phyloP scores from a whole-genome alignment of 35 echinoderm and acorn worm genomes.

The Strongylocentrotus purpuratus region DNA sequence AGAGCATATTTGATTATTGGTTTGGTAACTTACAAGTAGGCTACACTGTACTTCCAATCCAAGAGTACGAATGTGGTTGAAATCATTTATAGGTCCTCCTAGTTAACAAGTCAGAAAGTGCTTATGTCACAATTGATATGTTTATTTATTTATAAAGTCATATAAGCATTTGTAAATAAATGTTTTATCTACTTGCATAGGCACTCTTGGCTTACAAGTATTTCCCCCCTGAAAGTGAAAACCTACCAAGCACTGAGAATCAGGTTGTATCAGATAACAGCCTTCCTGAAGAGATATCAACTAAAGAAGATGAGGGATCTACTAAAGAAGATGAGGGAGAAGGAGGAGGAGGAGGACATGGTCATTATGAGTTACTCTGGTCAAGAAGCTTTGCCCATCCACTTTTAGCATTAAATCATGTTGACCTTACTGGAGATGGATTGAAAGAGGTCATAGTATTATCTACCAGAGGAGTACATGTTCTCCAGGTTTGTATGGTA shows the following conservation, averaged over 20 bases:
- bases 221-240: neutral
- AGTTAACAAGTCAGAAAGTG: neutral
- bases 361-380: slow-evolving; percentile 77
- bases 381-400: slow-evolving; percentile 92
- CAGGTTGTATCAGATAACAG: neutral
- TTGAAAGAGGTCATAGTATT: slow-evolving; percentile 83
- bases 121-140: neutral
- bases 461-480: slow-evolving; percentile 79
- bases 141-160: too few relatives aligned
- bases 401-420: slow-evolving; percentile 77
- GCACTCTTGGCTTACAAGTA: slow-evolving; percentile 40
- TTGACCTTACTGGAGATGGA: slow-evolving; percentile 94
- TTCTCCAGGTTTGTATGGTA: slow-evolving; percentile 73
- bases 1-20: too few relatives aligned
- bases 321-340: neutral
- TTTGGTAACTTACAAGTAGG: too few relatives aligned
- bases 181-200: neutral
- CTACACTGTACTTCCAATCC: too few relatives aligned
- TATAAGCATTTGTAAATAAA: too few relatives aligned
- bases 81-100: neutral
- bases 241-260: neutral
- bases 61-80: too few relatives aligned
- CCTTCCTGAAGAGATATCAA: neutral
- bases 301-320: slow-evolving; percentile 18
- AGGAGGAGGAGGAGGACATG: neutral